Evolutionary conservation across 2,797 vertebrate species (phyloP).

Genomic region (Helarctos malayanus): DNA sequence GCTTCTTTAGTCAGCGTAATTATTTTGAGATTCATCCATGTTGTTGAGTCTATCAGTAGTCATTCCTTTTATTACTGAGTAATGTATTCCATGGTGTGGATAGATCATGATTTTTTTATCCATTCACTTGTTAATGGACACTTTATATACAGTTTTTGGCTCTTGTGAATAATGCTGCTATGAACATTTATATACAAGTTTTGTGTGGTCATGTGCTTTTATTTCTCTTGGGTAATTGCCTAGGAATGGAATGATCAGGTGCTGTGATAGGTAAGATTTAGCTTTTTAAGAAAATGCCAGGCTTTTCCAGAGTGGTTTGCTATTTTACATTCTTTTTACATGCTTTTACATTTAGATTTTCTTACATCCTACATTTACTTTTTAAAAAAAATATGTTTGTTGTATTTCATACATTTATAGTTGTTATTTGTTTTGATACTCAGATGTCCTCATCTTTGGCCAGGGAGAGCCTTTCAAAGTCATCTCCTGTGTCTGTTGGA

Average conservation of each 20-base stretch:
- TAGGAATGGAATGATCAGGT: background rate
- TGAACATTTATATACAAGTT: background rate
- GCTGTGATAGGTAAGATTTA: background rate
- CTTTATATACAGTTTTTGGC: background rate
- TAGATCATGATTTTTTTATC: background rate
- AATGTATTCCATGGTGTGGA: background rate
- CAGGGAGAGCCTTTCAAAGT: background rate
- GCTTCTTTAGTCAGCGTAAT: background rate
- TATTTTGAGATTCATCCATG: background rate
- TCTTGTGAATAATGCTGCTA: background rate
- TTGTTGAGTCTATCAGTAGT: background rate
- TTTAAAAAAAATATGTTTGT: background rate
- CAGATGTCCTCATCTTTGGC: background rate
- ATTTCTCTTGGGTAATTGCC: background rate
- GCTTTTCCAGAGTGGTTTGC: background rate
- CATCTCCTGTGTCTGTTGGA: background rate
- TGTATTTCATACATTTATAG: background rate
- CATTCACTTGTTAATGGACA: background rate
- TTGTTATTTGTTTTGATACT: background rate
- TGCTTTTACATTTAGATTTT: background rate
- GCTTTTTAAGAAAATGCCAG: background rate
- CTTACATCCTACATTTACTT: background rate
- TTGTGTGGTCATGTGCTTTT: slow-evolving; percentile 4
- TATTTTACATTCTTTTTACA: background rate
- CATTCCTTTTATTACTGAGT: background rate